Evolutionary conservation across 2,888 invertebrate species (phyloP).

Genomic region (Parnassius smintheus): DNA sequence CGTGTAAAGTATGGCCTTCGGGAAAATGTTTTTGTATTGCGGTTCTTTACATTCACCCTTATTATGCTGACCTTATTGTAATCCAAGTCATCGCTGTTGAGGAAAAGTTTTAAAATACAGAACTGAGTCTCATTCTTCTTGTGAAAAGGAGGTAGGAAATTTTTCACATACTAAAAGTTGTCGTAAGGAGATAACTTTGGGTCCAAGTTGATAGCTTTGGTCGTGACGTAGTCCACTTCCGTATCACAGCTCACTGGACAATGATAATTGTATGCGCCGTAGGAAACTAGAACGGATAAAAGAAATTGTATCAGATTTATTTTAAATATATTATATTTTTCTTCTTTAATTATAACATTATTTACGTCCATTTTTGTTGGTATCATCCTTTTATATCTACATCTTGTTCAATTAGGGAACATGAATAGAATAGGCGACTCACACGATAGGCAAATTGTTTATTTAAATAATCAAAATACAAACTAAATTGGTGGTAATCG

Average conservation of each 20-base stretch:
- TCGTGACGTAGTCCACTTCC: slow-evolving; percentile 9
- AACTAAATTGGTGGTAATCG: no score
- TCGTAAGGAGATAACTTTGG: slow-evolving; percentile 7
- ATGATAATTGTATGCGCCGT: neutral
- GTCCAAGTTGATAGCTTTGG: slow-evolving; percentile 2
- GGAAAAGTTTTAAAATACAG: neutral
- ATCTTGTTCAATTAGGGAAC: no score
- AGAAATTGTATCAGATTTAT: neutral
- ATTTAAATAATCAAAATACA: no score
- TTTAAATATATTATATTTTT: no score
- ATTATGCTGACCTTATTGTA: slow-evolving; percentile 17
- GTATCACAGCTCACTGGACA: slow-evolving; percentile 19
- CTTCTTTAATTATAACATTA: no score
- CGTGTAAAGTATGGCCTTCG: slow-evolving; percentile 18
- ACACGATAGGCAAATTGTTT: no score
- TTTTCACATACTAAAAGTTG: slow-evolving; percentile 16
- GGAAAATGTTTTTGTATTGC: slow-evolving; percentile 7
- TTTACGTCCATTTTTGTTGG: no score
- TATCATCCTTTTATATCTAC: no score
- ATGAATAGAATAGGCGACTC: no score
- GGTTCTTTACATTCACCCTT: slow-evolving; percentile 6
- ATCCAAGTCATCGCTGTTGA: slow-evolving; percentile 14
- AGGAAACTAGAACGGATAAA: slow-evolving; percentile 13
- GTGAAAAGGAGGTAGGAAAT: neutral
- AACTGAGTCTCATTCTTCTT: neutral